Evolutionary conservation across 1,140 invertebrate species (phyloP), one percentile per base, ranked within the genome.

Genomic region (Drosophila sp.): DNA sequence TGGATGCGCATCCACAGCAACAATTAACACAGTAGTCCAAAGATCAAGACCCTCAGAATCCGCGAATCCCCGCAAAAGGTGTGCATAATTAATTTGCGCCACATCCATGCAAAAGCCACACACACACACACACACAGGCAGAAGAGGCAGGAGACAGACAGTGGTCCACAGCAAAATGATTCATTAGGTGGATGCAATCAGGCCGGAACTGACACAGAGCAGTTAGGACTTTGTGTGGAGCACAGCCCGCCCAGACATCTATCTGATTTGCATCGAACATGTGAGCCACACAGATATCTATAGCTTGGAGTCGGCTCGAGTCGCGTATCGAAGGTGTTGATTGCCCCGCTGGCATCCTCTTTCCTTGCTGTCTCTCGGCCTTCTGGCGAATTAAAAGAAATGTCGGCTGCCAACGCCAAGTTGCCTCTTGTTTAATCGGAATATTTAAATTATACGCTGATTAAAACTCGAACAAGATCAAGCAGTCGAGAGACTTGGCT

Each of bases 371-470:
- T 35, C 38, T 50, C 64, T 47, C 55, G n/a, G 3, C 7, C 17
- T 25, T 50, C 44, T 27, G 40, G 27, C n/a, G 84, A 89, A 89
- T 89, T 89, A 89, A 89, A 89, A 89, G 84, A 90, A 84, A 89
- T 84, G 80, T 89, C 70, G 72, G 72, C 67, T 60, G 72, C 60
- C 73, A 66, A 72, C 40, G 50, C 27, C 74, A 54, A 40, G 66
- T 41, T 11, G 66, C 76, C 69, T 66, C 76, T 89, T 83, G 84
- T 84, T 89, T 80, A 87, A 87, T 84, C 84, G 77, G 84, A 89
- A 89, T 89, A 89, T 89, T 89, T 89, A 89, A 89, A 89, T 89
- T 84, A 89, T 84, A 77, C 80, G 63, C 79, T 89, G 84, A 89
- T 89, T 89, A 89, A 89, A 89, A 80, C 73, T 69, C 77, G 30